Evolutionary conservation across 2,113 vertebrate genomes (phyloP).

Genomic region (Hypocryptadius cinnamomeus): DNA sequence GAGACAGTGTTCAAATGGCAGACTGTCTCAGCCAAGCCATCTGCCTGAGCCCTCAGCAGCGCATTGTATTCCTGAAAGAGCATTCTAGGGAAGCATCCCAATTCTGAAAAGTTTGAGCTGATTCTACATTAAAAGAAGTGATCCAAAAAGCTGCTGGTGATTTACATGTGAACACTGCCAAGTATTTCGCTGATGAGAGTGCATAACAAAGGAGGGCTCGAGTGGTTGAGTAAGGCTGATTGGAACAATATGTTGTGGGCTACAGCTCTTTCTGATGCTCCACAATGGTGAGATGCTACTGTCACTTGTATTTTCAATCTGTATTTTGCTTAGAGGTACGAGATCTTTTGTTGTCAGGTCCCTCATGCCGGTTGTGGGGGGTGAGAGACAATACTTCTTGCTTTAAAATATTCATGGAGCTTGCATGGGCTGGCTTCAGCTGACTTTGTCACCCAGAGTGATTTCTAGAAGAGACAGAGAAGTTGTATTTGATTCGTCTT

Average conservation of each 20-base stretch:
- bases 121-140: background rate
- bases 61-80: constrained; percentile 26
- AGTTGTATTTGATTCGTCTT: background rate
- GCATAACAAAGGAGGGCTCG: constrained; percentile 3
- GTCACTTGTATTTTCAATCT: background rate
- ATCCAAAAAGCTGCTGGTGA: constrained; percentile 43
- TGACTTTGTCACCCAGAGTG: background rate
- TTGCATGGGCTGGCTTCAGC: background rate
- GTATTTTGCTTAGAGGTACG: background rate
- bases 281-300: background rate
- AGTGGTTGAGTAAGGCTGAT: constrained; percentile 24
- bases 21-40: constrained; percentile 22
- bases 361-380: background rate
- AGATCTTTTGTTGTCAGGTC: background rate
- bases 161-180: constrained; percentile 25
- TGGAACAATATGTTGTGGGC: constrained; percentile 29
- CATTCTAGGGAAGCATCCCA: background rate
- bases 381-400: background rate
- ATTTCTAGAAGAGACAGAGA: background rate
- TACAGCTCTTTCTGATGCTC: background rate
- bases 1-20: background rate
- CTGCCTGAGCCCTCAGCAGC: background rate
- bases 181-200: constrained; percentile 24
- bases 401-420: background rate
- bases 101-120: constrained; percentile 17